phyloP scores from a whole-genome alignment of 2,797 vertebrate species.

The Sparus aurata region DNA sequence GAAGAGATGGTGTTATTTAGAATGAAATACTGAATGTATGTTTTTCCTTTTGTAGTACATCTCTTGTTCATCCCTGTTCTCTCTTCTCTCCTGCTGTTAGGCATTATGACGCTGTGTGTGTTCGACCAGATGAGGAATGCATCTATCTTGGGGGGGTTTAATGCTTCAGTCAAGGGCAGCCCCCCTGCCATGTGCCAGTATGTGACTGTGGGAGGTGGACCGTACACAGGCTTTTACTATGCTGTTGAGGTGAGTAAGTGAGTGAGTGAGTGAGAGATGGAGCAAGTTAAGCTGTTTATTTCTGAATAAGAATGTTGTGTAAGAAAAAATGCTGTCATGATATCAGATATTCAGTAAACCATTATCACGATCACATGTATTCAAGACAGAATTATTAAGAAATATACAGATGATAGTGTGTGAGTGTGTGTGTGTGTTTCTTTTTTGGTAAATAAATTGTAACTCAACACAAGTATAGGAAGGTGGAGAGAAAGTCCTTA shows the following conservation, averaged over 20 bases:
- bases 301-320: background rate
- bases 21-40: background rate
- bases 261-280: background rate
- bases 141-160: conserved; percentile 95
- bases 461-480: no score
- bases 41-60: background rate
- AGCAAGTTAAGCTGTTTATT: background rate
- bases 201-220: conserved; percentile 94
- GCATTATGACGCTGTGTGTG: conserved; percentile 94
- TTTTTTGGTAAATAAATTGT: no score
- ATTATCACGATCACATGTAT: no score
- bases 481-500: no score
- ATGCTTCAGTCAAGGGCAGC: conserved; percentile 95
- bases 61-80: background rate
- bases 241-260: conserved; percentile 91
- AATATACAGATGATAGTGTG: no score
- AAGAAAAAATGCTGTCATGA: no score
- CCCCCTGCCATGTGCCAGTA: conserved; percentile 98
- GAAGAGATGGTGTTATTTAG: background rate
- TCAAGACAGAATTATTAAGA: no score
- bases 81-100: conserved; percentile 72
- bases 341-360: no score
- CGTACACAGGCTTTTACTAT: conserved; percentile 97
- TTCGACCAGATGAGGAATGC: conserved; percentile 99
- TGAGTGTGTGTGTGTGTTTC: no score